These are phyloP conservation scores for Thamnophis sirtalis DNA, from an alignment of 2,113 vertebrate species.

Conservation along the genomic window DNA sequence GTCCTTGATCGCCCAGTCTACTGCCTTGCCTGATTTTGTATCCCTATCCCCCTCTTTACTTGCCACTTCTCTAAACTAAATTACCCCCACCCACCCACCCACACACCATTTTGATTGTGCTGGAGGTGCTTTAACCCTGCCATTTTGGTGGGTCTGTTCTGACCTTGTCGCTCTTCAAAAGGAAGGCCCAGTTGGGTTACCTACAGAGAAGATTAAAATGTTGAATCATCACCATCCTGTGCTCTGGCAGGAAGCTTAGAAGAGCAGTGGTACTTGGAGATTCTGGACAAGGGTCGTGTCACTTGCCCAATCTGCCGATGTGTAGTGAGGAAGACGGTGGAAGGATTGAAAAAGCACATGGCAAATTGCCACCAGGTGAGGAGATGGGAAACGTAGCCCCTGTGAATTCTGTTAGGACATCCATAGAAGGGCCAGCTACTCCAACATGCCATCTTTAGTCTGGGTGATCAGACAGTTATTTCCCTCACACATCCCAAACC, in stretches of 20 bases:
- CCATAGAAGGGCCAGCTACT: neutral
- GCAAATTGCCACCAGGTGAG: conserved; percentile 84
- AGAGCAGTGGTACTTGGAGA: conserved; percentile 88
- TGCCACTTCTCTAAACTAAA: neutral
- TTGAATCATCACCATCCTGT: neutral
- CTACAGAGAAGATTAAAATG: neutral
- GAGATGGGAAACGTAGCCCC: neutral
- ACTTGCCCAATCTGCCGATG: conserved; percentile 90
- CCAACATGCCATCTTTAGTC: neutral
- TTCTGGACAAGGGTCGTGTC: conserved; percentile 86
- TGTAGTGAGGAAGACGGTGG: conserved; percentile 91
- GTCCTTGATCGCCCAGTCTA: neutral
- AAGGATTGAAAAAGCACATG: conserved; percentile 94
- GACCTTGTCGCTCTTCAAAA: neutral
- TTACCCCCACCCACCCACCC: rapidly evolving
- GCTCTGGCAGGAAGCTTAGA: conserved; percentile 81
- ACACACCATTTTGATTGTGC: neutral
- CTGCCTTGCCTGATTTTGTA: neutral
- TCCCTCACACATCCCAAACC: neutral
- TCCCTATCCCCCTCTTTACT: no score
- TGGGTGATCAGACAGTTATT: neutral
- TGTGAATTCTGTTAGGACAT: neutral
- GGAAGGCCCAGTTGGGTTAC: neutral
- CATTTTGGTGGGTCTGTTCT: no score
- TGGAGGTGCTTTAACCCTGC: neutral